Conservation (phyloP, 1,140 invertebrate genomes). For the Paraescarpia echinospica region DNA sequence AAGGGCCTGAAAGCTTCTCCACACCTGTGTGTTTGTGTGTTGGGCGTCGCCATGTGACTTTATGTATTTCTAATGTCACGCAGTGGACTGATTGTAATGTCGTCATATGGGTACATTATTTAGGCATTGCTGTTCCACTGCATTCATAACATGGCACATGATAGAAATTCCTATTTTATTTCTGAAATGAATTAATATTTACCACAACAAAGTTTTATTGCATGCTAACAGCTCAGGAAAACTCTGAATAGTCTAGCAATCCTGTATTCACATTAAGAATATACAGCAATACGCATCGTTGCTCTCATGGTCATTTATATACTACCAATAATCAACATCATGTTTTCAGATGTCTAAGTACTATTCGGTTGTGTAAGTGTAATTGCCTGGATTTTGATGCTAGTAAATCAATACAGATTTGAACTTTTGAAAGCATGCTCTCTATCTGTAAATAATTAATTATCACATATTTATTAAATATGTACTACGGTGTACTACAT, state of each 20-base stretch:
- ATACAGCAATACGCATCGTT: too few species aligned
- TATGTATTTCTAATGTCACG: neutral
- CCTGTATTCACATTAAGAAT: too few species aligned
- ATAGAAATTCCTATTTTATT: neutral
- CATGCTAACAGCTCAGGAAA: too few species aligned
- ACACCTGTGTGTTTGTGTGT: neutral
- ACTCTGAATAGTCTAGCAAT: too few species aligned
- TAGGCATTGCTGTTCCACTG: neutral
- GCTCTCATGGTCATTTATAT: too few species aligned
- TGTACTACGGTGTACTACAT: too few species aligned
- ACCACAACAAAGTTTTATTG: neutral
- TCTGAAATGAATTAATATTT: neutral
- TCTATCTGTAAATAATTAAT: neutral
- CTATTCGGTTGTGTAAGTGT: neutral
- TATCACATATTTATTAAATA: neutral
- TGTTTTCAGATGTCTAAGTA: neutral
- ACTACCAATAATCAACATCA: neutral
- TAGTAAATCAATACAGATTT: neutral
- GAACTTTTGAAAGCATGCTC: neutral
- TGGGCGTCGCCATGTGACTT: neutral
- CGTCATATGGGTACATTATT: neutral
- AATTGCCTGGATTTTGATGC: neutral
- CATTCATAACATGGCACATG: neutral
- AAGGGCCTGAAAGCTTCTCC: neutral
- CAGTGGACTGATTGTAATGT: neutral